phyloP scores from a whole-genome alignment of 2,888 invertebrate genomes.

The Limnephilus marmoratus region DNA sequence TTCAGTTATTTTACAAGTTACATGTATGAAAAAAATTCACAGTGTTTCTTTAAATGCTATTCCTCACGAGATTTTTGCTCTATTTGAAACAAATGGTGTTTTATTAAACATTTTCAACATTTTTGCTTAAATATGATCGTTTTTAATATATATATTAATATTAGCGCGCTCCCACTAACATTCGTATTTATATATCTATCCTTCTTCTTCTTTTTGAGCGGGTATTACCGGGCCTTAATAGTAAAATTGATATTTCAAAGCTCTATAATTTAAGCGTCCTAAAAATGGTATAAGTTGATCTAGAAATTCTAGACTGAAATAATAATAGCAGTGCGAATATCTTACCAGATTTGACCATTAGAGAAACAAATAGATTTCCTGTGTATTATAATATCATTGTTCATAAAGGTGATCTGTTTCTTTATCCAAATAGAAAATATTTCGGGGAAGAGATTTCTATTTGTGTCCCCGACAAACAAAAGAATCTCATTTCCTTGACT shows the following conservation, averaged over 20 bases:
- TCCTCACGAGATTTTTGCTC: no score
- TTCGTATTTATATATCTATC: no score
- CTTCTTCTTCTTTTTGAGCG: no score
- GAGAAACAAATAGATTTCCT: no score
- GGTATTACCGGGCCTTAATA: not conserved
- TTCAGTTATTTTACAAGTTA: no score
- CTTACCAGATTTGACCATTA: not conserved
- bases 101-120: no score
- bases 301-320: not conserved
- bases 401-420: not conserved
- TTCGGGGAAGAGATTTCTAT: not conserved
- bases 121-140: no score
- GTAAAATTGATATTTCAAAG: not conserved
- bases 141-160: no score
- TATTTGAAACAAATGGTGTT: no score
- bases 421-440: not conserved
- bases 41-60: no score
- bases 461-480: not conserved
- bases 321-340: not conserved
- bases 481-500: not conserved
- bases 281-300: not conserved
- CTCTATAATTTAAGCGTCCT: not conserved
- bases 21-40: no score
- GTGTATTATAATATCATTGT: not conserved
- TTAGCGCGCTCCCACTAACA: no score